Evolutionary conservation across 2,888 invertebrate species (phyloP).

Genomic region (Lamellibrachia columna): DNA sequence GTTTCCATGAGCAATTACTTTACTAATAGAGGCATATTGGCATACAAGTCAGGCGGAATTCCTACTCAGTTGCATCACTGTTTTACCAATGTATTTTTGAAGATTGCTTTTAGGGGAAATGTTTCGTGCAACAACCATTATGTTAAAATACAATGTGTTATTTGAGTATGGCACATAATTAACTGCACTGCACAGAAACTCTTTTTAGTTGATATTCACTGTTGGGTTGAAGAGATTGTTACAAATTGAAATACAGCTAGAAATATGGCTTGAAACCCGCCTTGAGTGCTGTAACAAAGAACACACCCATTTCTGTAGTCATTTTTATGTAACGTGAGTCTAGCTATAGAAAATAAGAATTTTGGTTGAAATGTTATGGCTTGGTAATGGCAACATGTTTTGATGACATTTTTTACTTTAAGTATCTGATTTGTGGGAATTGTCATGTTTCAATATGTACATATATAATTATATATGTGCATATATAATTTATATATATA

Average conservation of each 20-base stretch:
- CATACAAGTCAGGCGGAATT: too few relatives aligned
- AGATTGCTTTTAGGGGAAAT: background rate
- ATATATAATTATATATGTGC: background rate
- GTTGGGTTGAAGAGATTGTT: background rate
- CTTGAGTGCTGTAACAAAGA: too few relatives aligned
- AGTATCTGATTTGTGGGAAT: background rate
- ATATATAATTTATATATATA: background rate
- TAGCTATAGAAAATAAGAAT: too few relatives aligned
- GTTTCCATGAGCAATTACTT: too few relatives aligned
- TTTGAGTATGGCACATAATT: background rate
- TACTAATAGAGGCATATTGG: too few relatives aligned
- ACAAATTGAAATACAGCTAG: too few relatives aligned
- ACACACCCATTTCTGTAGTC: background rate
- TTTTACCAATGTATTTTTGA: background rate
- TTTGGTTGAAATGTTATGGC: too few relatives aligned
- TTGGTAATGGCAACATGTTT: too few relatives aligned
- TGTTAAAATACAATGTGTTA: background rate
- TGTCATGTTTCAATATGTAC: background rate
- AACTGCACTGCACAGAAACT: background rate
- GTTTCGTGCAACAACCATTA: background rate
- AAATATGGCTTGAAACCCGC: too few relatives aligned
- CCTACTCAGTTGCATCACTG: background rate
- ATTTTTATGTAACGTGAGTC: background rate
- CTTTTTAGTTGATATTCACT: background rate
- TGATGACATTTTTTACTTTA: too few relatives aligned